A percentile compares a stretch with the other conserved stretches of the same genome.
These are phyloP conservation scores for Torymus tubicola DNA, from an alignment of 2,888 invertebrate genomes.

Conservation along the genomic window DNA sequence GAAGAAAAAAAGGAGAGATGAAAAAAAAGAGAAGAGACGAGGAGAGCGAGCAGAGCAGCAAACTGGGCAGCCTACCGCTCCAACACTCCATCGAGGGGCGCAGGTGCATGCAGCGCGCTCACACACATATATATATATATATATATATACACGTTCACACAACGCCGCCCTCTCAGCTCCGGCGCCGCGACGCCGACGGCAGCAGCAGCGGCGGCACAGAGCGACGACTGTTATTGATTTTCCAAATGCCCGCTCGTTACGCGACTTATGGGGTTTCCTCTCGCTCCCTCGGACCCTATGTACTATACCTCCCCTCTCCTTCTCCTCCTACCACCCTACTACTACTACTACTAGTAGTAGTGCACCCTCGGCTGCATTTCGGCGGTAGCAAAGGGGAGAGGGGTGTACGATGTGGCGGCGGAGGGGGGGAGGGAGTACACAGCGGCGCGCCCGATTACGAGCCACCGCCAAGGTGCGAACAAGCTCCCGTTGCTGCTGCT, in stretches of 20 bases:
- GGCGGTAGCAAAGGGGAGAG: background rate
- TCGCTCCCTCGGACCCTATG: background rate
- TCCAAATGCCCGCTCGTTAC: slow-evolving; percentile 59
- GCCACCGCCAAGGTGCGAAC: slow-evolving; percentile 41
- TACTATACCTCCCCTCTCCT: background rate
- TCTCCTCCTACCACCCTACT: background rate
- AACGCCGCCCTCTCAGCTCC: background rate
- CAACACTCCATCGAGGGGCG: background rate
- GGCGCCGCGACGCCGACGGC: background rate
- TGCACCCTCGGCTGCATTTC: background rate
- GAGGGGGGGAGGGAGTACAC: too few species aligned
- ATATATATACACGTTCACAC: background rate
- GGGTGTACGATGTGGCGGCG: too few species aligned
- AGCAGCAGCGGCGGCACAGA: slow-evolving; percentile 1
- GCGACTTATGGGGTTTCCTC: slow-evolving; percentile 55
- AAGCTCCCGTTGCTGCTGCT: background rate
- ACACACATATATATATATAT: too few species aligned
- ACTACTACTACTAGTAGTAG: background rate
- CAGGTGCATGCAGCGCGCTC: too few species aligned
- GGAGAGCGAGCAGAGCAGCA: too few species aligned
- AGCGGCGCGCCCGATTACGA: too few species aligned
- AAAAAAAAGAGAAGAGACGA: too few species aligned
- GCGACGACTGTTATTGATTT: slow-evolving; percentile 59
- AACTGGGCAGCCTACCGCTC: too few species aligned
- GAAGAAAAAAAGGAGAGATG: too few species aligned